Evolutionary conservation across 2,113 vertebrate species (phyloP), one percentile per base, ranked within the genome.

Genomic region (Microcebus tavaratra): DNA sequence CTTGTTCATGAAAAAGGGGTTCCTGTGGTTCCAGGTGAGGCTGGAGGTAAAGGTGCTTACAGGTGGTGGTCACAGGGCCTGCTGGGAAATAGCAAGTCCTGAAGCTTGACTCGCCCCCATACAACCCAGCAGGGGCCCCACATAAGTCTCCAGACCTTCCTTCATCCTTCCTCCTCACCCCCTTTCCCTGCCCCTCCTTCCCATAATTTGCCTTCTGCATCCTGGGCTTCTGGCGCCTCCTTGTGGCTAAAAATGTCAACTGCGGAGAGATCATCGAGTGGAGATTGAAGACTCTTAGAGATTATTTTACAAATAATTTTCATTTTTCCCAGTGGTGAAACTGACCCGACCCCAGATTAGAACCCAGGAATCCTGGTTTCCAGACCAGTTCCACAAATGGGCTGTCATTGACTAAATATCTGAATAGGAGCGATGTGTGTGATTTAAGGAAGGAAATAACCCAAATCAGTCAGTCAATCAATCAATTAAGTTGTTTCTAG

Each of bases 221-320:
- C 57, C 9, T 87, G 83, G 83, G 87, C 73, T 93, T 8, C 31
- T 91, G 8, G 63, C 21, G 50, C 93, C 96, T 1, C 73, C 68
- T 3, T 20, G 96, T 95, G 97, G 93, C 57, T 55, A 29, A 59
- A 65, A 31, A 1, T 27, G 31, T 61, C 18, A 93, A 90, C 78
- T 96, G 93, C 91, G 42, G 42, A 0, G 29, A 10, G 29, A n/a
- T 18, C 4, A 1, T 8, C 39, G 12, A 80, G 53, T 17, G 14
- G n/a, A 87, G 2, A 21, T 8, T 4, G 36, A 94, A 67, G 45
- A 42, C 14, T 1, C 55, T 68, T 53, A 53, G 63, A 88, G 18
- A 67, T 82, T 10, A 18, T 76, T 93, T 85, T 59, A 88, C 55
- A 92, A 53, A 65, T 45, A 9, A n/a, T 90, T 79, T 88, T 55